These are phyloP conservation scores for Synergus japonicus DNA, from an alignment of 2,888 invertebrate species.

Conservation along the genomic window DNA sequence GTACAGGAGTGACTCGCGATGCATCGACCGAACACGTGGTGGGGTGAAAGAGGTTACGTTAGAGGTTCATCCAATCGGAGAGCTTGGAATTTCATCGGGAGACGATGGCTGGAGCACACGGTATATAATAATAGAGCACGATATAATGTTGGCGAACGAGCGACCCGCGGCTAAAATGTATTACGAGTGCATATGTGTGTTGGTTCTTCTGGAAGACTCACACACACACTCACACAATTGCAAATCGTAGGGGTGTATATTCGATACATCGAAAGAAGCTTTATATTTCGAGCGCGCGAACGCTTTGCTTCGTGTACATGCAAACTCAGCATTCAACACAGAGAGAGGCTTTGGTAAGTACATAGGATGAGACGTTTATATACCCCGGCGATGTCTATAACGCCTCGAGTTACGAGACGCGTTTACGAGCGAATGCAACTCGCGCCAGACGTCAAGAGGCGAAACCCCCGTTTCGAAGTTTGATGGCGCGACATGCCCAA, in stretches of 20 bases:
- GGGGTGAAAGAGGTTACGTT: conserved; percentile 49
- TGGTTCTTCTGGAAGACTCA: conserved; percentile 26
- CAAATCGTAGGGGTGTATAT: conserved; percentile 45
- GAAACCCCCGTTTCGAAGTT: conserved; percentile 61
- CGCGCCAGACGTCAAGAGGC: conserved; percentile 70
- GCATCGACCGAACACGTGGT: conserved; percentile 32
- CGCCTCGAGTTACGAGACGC: conserved; percentile 77
- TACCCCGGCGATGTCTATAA: conserved; percentile 77
- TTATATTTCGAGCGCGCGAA: conserved; percentile 41
- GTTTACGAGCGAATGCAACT: conserved; percentile 76
- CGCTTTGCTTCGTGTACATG: conserved; percentile 45
- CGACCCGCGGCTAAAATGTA: conserved; percentile 63
- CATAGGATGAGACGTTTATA: conserved; percentile 77
- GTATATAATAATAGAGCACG: conserved; percentile 62
- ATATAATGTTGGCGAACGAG: conserved; percentile 59
- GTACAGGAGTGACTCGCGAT: conserved; percentile 30
- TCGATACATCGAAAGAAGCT: conserved; percentile 40
- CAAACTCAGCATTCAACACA: conserved; percentile 48
- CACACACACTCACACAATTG: conserved; percentile 18
- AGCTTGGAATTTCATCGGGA: conserved; percentile 59
- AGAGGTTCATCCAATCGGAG: conserved; percentile 59
- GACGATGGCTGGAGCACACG: conserved; percentile 51
- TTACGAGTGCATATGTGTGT: conserved; percentile 47
- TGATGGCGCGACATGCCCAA: conserved; percentile 61
- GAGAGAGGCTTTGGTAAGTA: conserved; percentile 68